A percentile compares a stretch with the other conserved stretches of the same genome.
Evolutionary conservation across 37 sponge, comb jelly and placozoan species (phyloP).

Genomic region (Hormiphora californensis): DNA sequence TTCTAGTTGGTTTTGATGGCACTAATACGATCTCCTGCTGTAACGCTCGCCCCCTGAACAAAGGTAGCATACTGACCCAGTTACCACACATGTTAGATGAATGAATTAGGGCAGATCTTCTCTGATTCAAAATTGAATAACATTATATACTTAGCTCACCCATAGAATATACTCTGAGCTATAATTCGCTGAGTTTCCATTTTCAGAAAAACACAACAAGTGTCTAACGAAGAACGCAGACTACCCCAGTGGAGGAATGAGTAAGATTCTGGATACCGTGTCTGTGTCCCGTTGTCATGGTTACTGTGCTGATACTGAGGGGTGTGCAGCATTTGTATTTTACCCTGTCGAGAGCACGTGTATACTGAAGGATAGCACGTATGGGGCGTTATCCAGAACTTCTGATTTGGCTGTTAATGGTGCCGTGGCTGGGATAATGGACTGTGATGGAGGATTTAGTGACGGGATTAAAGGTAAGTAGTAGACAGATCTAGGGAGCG

Average conservation of each 20-base stretch:
- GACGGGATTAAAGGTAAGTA: neutral
- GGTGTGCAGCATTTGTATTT: neutral
- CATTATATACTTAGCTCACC: neutral
- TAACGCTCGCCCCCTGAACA: too few species aligned
- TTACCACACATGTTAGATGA: too few species aligned
- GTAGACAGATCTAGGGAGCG: neutral
- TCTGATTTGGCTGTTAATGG: neutral
- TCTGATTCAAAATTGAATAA: neutral
- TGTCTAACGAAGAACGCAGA: neutral
- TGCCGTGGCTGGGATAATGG: neutral
- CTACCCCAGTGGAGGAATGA: constrained; percentile 17
- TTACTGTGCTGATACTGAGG: neutral
- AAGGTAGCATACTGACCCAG: too few species aligned
- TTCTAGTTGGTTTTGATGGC: too few species aligned
- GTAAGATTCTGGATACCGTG: neutral
- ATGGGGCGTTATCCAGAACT: neutral
- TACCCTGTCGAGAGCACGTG: neutral
- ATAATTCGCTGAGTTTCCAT: too few species aligned
- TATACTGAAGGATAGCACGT: neutral
- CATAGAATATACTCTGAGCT: too few species aligned
- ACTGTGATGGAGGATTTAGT: neutral
- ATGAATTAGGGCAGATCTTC: neutral
- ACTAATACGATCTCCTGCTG: too few species aligned
- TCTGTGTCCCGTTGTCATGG: neutral
- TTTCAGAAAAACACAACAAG: neutral